phyloP scores from a whole-genome alignment of 1,140 invertebrate species.

The Drosophila watanabei region DNA sequence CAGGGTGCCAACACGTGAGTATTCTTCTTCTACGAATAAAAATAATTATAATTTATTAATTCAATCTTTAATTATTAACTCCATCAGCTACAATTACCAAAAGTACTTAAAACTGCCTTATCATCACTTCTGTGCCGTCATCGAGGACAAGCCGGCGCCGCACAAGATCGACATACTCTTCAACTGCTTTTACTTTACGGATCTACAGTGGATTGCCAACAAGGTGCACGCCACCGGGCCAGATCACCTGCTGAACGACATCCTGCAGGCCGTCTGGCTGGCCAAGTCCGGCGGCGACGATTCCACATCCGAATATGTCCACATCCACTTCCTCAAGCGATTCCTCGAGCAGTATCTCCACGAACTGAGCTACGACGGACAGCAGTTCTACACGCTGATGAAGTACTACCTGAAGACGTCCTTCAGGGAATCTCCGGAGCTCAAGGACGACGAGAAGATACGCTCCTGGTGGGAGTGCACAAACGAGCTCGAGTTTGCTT shows the following conservation, averaged over 20 bases:
- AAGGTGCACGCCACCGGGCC: conserved; percentile 90
- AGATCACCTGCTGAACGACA: conserved; percentile 74
- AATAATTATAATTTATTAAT: not conserved
- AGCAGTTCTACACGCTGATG: conserved; percentile 91
- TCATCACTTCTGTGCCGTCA: conserved; percentile 87
- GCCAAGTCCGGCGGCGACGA: conserved; percentile 37
- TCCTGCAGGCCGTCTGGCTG: conserved; percentile 70
- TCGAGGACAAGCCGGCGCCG: conserved; percentile 76
- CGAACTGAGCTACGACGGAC: conserved; percentile 90
- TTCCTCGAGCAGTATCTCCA: conserved; percentile 89
- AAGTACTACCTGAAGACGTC: conserved; percentile 87
- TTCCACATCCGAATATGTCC: conserved; percentile 73
- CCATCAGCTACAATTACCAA: conserved; percentile 90
- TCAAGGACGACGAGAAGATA: conserved; percentile 78
- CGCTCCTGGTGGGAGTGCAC: conserved; percentile 75
- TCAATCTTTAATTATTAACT: not conserved
- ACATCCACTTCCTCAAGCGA: conserved; percentile 88
- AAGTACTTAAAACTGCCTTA: conserved; percentile 94
- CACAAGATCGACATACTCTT: conserved; percentile 83
- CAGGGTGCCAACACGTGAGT: conserved; percentile 65
- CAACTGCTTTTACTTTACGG: conserved; percentile 87
- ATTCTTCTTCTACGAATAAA: not conserved
- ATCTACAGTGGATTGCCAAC: conserved; percentile 91
- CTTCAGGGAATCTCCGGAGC: conserved; percentile 64
- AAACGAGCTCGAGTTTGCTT: conserved; percentile 78